These are phyloP conservation scores for Erannis defoliaria DNA, from an alignment of 2,888 invertebrate species.

Conservation along the genomic window DNA sequence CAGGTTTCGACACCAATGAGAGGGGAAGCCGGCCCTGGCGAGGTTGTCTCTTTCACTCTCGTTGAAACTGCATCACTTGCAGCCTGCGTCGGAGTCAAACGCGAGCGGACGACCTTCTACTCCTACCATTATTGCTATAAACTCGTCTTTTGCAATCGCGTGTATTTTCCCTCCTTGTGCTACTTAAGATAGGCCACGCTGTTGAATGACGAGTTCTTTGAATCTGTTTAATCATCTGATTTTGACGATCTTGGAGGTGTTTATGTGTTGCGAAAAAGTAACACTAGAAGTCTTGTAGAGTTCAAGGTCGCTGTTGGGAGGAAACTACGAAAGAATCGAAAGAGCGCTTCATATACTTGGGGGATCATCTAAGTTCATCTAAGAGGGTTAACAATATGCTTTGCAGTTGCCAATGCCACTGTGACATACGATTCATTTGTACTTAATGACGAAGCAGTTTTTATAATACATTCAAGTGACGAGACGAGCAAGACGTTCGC, in stretches of 20 bases:
- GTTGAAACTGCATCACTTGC: slow-evolving; percentile 59
- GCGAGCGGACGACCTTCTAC: slow-evolving; percentile 79
- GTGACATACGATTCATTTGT: not conserved
- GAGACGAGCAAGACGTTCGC: too few relatives aligned
- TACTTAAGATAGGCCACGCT: slow-evolving; percentile 54
- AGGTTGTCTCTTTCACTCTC: slow-evolving; percentile 66
- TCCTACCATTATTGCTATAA: slow-evolving; percentile 80
- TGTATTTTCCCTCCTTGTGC: slow-evolving; percentile 69
- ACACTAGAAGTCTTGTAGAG: slow-evolving; percentile 16
- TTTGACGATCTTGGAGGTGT: slow-evolving; percentile 22
- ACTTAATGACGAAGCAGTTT: too few relatives aligned
- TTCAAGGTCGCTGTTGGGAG: slow-evolving; percentile 22
- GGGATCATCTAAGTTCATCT: too few relatives aligned
- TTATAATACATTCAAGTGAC: too few relatives aligned
- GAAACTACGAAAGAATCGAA: not conserved
- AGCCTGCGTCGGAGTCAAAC: slow-evolving; percentile 51
- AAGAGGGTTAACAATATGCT: not conserved
- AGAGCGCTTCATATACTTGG: too few relatives aligned
- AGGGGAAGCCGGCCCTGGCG: slow-evolving; percentile 62
- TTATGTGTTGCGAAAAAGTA: slow-evolving; percentile 27
- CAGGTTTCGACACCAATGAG: slow-evolving; percentile 75
- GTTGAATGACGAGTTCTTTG: slow-evolving; percentile 26
- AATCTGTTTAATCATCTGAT: slow-evolving; percentile 29
- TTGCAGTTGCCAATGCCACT: not conserved
- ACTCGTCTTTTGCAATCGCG: slow-evolving; percentile 75